Conservation (phyloP, 2,888 invertebrate species). For the Alviniconcha strummeri region DNA sequence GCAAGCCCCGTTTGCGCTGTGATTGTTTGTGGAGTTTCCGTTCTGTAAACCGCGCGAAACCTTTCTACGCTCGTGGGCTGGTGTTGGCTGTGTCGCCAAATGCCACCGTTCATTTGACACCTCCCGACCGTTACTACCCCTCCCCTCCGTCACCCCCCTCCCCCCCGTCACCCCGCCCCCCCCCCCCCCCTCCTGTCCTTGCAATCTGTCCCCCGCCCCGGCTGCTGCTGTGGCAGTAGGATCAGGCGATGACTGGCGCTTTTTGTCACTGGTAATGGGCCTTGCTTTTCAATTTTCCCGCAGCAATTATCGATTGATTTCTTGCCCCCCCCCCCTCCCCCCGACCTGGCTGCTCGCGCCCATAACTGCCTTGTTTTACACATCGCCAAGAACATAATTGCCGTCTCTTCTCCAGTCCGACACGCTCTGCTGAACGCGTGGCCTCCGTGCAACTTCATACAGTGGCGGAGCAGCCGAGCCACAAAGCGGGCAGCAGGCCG, state of each 20-base stretch:
- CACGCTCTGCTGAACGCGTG: slow-evolving; percentile 8
- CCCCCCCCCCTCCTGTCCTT: slow-evolving; percentile 22
- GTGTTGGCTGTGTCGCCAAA: neutral
- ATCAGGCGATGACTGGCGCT: slow-evolving; percentile 30
- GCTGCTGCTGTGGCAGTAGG: slow-evolving; percentile 19
- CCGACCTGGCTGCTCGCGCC: neutral
- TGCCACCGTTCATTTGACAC: slow-evolving; percentile 7
- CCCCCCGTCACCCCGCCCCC: slow-evolving; percentile 3
- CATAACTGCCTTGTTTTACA: slow-evolving; percentile 8
- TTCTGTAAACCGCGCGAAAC: slow-evolving; percentile 20
- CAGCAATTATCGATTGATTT: slow-evolving; percentile 25
- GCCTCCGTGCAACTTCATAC: neutral
- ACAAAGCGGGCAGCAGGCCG: slow-evolving; percentile 7
- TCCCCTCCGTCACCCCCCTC: neutral
- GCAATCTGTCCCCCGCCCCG: slow-evolving; percentile 20
- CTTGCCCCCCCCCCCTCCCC: neutral
- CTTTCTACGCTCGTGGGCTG: slow-evolving; percentile 3
- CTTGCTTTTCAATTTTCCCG: slow-evolving; percentile 34
- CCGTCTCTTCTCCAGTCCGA: slow-evolving; percentile 10
- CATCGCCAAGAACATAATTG: slow-evolving; percentile 11
- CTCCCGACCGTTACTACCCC: neutral
- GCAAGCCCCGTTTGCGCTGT: neutral
- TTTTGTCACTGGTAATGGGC: slow-evolving; percentile 34
- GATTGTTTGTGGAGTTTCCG: slow-evolving; percentile 24
- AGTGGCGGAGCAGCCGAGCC: neutral